Evolutionary conservation across 2,888 invertebrate genomes (phyloP).

Genomic region (Trachelus tabidus): DNA sequence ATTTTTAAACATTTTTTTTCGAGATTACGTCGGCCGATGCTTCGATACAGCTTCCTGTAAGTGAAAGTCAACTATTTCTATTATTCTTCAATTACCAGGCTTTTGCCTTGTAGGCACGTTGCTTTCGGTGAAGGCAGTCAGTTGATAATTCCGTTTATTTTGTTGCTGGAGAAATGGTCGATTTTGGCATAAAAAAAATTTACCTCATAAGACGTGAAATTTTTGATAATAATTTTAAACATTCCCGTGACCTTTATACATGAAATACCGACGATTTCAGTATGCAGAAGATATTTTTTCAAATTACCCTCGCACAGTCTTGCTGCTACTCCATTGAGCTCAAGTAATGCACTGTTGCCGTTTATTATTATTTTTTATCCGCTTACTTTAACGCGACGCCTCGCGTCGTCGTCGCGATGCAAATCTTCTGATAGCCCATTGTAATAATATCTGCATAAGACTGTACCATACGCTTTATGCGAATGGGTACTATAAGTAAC

Average conservation of each 20-base stretch:
- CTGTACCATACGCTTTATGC: conserved; percentile 22
- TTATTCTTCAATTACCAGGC: neutral
- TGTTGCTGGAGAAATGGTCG: neutral
- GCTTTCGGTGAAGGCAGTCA: neutral
- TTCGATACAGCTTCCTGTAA: neutral
- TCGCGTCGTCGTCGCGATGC: conserved; percentile 38
- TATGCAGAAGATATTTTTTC: neutral
- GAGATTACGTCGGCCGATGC: neutral
- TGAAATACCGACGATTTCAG: neutral
- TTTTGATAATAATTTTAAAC: neutral
- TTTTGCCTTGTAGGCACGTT: neutral
- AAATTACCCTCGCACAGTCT: neutral
- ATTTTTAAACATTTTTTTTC: neutral
- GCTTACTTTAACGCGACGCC: conserved; percentile 31
- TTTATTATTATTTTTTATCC: neutral
- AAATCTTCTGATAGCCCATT: conserved; percentile 39
- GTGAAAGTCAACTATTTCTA: conserved; percentile 1
- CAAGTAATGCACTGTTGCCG: neutral
- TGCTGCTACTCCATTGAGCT: neutral
- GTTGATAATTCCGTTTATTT: neutral
- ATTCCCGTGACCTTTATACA: neutral
- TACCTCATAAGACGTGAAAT: neutral
- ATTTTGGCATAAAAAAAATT: neutral
- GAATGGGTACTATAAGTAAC: conserved; percentile 28
- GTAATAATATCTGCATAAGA: conserved; percentile 34